These are phyloP conservation scores for Rhombomys opimus DNA, from an alignment of 2,113 vertebrate species.

Conservation along the genomic window DNA sequence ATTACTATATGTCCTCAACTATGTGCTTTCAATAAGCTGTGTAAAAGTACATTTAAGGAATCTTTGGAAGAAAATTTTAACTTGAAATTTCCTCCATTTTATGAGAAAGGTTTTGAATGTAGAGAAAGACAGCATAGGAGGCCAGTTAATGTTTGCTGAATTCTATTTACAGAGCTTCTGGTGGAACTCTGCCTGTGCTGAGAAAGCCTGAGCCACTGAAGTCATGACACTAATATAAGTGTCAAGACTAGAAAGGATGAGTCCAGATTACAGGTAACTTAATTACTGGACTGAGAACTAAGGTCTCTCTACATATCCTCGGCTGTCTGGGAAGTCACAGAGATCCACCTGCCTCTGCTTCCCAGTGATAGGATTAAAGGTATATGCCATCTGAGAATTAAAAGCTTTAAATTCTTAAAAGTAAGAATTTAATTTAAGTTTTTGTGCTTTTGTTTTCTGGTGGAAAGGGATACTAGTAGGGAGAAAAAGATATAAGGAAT, in stretches of 20 bases:
- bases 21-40: constrained; percentile 8
- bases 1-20: neutral
- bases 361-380: neutral
- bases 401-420: neutral
- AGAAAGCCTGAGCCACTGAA: neutral
- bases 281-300: neutral
- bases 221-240: neutral
- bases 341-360: neutral
- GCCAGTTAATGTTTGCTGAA: neutral
- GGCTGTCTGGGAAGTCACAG: neutral
- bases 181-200: neutral
- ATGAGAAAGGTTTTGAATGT: neutral
- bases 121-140: constrained; percentile 1
- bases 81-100: constrained; percentile 52
- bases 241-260: constrained; percentile 11
- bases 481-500: no score
- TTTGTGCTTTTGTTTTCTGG: constrained; percentile 15
- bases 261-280: neutral
- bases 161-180: neutral
- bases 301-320: neutral
- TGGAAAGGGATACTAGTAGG: neutral
- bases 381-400: neutral
- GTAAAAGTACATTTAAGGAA: constrained; percentile 16
- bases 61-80: constrained; percentile 59
- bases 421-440: neutral